Percentiles rank a stretch among this genome's conserved stretches.
Conservation (phyloP, 1,140 invertebrate species). For the Drosophila biarmipes region DNA sequence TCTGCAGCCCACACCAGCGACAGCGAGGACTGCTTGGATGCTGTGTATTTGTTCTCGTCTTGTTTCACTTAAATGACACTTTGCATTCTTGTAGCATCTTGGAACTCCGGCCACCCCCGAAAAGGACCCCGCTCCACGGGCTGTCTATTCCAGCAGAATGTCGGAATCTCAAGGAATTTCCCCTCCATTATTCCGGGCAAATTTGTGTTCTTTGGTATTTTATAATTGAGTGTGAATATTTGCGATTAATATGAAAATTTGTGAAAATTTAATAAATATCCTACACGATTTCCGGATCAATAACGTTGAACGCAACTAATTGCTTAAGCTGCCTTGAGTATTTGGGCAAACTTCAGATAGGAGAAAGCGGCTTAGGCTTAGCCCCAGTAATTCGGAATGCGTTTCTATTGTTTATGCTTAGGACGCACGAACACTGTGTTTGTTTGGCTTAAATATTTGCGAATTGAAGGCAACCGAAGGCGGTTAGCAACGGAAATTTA, state of each 20-base stretch:
- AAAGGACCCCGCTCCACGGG: constrained; percentile 18
- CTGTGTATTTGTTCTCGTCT: constrained; percentile 78
- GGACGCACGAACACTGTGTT: constrained; percentile 31
- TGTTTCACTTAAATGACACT: constrained; percentile 82
- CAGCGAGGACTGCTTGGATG: constrained; percentile 21
- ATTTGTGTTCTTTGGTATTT: constrained; percentile 77
- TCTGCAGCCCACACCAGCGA: constrained; percentile 5
- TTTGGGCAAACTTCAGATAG: constrained; percentile 59
- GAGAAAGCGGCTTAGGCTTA: constrained; percentile 29
- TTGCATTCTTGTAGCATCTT: constrained; percentile 82
- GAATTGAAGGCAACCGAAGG: constrained; percentile 17
- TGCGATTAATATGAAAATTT: constrained; percentile 81
- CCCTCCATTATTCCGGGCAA: constrained; percentile 73
- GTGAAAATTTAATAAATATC: constrained; percentile 78
- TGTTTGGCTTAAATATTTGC: constrained; percentile 35
- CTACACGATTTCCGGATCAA: constrained; percentile 22
- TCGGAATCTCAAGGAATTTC: constrained; percentile 59
- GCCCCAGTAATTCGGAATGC: not conserved
- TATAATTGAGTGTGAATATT: constrained; percentile 80
- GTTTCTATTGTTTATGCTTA: constrained; percentile 31
- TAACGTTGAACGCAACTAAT: constrained; percentile 60
- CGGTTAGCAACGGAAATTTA: constrained; percentile 20
- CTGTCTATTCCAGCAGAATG: constrained; percentile 38
- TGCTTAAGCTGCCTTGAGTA: constrained; percentile 59
- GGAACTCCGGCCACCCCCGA: constrained; percentile 33